These are phyloP conservation scores for Capitulum mitella DNA, from an alignment of 2,888 invertebrate species.

Conservation along the genomic window DNA sequence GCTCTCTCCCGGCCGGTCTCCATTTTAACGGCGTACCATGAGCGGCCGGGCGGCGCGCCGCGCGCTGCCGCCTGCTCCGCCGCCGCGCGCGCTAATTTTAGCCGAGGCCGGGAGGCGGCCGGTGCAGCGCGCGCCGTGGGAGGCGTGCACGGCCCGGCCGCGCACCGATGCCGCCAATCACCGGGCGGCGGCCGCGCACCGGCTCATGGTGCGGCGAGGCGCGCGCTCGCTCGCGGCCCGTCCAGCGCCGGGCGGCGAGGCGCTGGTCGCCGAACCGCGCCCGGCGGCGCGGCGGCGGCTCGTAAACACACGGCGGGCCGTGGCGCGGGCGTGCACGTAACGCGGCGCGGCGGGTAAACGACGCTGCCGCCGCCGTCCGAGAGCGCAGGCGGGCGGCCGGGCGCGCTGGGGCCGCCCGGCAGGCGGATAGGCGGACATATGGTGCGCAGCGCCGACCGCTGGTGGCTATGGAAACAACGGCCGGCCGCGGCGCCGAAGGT, in stretches of 20 bases:
- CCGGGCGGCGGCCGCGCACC: slow-evolving; percentile 31
- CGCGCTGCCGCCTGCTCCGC: neutral
- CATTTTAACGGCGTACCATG: slow-evolving; percentile 6
- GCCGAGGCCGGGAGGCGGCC: neutral
- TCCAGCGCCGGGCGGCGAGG: no score
- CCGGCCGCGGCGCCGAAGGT: slow-evolving; percentile 2
- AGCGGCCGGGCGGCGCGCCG: neutral
- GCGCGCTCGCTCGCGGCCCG: no score
- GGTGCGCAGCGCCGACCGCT: neutral
- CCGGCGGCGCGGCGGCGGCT: no score
- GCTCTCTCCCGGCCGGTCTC: neutral
- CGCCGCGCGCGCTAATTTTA: neutral
- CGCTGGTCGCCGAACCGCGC: neutral
- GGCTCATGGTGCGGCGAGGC: neutral
- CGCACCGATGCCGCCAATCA: slow-evolving; percentile 29
- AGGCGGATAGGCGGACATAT: no score
- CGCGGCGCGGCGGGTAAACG: no score
- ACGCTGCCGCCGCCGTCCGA: no score
- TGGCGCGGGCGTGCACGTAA: no score
- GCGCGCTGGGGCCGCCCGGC: no score
- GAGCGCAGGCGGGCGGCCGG: no score
- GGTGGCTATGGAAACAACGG: neutral
- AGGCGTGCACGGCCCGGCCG: neutral
- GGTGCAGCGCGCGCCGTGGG: neutral
- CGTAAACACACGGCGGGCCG: no score